Percentiles rank a stretch among this genome's conserved stretches.
Evolutionary conservation across 2,113 vertebrate genomes (phyloP).

Genomic region (rat (Rattus norvegicus)): DNA sequence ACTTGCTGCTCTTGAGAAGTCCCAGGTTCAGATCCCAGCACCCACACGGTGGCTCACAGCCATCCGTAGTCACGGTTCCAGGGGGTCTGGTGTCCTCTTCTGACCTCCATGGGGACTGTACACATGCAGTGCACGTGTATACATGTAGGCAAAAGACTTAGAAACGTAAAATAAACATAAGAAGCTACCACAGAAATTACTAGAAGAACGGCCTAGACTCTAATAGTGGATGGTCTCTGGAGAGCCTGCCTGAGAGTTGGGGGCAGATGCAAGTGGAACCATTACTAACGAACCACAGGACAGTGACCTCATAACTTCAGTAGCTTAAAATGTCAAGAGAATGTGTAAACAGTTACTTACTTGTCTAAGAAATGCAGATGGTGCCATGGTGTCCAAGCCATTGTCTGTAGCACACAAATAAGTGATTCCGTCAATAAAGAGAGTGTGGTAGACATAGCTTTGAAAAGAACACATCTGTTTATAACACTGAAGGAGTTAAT

Average conservation of each 20-base stretch:
- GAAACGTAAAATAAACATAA: not conserved
- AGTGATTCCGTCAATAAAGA: conserved; percentile 76
- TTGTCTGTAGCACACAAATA: conserved; percentile 78
- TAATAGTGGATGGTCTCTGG: not conserved
- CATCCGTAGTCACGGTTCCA: not conserved
- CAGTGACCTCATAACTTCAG: conserved; percentile 13
- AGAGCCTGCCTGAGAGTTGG: not conserved
- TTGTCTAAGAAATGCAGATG: conserved; percentile 74
- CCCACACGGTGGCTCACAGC: not conserved
- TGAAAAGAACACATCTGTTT: conserved; percentile 71
- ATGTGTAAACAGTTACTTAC: conserved; percentile 62
- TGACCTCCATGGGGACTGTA: not conserved
- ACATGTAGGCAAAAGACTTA: not conserved
- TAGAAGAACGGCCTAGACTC: not conserved
- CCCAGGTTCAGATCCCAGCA: not conserved
- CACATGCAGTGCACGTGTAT: not conserved
- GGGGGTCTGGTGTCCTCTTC: not conserved
- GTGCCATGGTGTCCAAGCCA: conserved; percentile 58
- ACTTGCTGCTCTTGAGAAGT: not conserved
- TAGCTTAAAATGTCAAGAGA: conserved; percentile 22
- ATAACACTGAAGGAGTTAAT: conserved; percentile 52
- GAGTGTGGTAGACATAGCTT: conserved; percentile 78
- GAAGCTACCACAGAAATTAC: not conserved
- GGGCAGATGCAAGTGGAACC: not conserved
- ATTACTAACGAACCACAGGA: not conserved